Percentiles rank a stretch among this genome's conserved stretches.
phyloP scores from a whole-genome alignment of 2,797 vertebrate species.

The Chelon auratus region DNA sequence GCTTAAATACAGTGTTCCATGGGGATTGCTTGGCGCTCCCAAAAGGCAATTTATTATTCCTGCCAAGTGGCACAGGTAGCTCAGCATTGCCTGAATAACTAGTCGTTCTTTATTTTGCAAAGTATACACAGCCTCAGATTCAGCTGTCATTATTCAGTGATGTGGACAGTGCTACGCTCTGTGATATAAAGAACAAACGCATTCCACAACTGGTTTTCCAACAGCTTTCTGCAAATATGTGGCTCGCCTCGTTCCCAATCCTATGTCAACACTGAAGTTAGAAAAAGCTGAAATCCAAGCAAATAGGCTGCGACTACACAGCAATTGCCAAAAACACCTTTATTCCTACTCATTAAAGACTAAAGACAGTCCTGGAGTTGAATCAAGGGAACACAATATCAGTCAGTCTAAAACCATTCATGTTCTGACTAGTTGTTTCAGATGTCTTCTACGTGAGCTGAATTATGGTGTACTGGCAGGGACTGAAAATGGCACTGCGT shows the following conservation, averaged over 20 bases:
- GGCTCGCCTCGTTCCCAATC: slow-evolving; percentile 4
- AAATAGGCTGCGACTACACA: too few relatives aligned
- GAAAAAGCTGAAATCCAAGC: neutral
- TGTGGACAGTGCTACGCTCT: slow-evolving; percentile 1
- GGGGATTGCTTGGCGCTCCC: slow-evolving; percentile 53
- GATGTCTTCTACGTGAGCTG: neutral
- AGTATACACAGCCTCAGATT: neutral
- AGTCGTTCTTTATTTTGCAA: slow-evolving; percentile 49
- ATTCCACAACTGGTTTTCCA: slow-evolving; percentile 2
- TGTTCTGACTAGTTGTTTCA: neutral
- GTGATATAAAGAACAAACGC: slow-evolving; percentile 16
- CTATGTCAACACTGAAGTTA: slow-evolving; percentile 12
- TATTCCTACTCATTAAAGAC: too few relatives aligned
- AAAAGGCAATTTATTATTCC: slow-evolving; percentile 65
- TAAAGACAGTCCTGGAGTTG: too few relatives aligned
- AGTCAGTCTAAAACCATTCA: too few relatives aligned
- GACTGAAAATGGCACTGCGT: too few relatives aligned
- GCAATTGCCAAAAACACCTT: too few relatives aligned
- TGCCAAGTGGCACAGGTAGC: slow-evolving; percentile 62
- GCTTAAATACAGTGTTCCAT: slow-evolving; percentile 42
- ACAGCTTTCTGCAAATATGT: slow-evolving; percentile 16
- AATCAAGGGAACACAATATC: too few relatives aligned
- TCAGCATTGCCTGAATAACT: slow-evolving; percentile 53
- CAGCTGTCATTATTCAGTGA: slow-evolving; percentile 6
- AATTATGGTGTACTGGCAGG: neutral